Base-by-base conservation (phyloP, 2,888 invertebrate species). In the Gymnosoma rotundatum region DNA sequence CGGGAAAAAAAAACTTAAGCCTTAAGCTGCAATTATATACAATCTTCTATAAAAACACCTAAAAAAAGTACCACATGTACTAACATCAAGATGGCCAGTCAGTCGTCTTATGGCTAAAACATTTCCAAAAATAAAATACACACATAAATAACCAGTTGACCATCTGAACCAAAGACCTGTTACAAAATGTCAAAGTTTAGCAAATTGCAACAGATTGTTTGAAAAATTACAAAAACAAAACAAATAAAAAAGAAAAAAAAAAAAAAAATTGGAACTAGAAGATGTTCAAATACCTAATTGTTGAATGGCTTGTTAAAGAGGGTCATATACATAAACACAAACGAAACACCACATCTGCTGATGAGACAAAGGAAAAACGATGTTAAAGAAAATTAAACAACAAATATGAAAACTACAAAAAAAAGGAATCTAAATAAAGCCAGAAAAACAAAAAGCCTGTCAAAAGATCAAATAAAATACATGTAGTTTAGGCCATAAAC, bases 121-220 rank as follows among this genome's bases (percentile, higher is more conserved):
- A 42, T 42, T 42, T 42, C 12, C 12, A 1, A 42, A 42, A 42
- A 12, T 42, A 10, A 42, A 38, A 38, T 10, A 38, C 38, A 38
- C 38, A 42, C 32, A 45, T 6, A 54, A 52, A 58, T 54, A 21
- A 18, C 54, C 20, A 42, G 48, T 20, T 54, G 67, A 56, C 74
- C 80, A 45, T 69, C 67, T 81, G 74, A 81, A 81, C 80, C 20
- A 38, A 63, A 54, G 69, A 63, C 80, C 67, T 74, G 69, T 50
- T 74, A 80, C 76, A 80, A 78, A 74, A 80, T 83, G 83, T 80
- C 80, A 83, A 80, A 83, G 83, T 78, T 83, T 69, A 80, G 58
- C 80, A 66, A 80, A 83, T 76, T 83, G 76, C 83, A 83, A 80
- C 83, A 83, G 83, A 80, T 80, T 80, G 76, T 45, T 70, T 32